These are phyloP conservation scores for Eulemur rufifrons DNA, from an alignment of 2,113 vertebrate genomes.

Conservation along the genomic window DNA sequence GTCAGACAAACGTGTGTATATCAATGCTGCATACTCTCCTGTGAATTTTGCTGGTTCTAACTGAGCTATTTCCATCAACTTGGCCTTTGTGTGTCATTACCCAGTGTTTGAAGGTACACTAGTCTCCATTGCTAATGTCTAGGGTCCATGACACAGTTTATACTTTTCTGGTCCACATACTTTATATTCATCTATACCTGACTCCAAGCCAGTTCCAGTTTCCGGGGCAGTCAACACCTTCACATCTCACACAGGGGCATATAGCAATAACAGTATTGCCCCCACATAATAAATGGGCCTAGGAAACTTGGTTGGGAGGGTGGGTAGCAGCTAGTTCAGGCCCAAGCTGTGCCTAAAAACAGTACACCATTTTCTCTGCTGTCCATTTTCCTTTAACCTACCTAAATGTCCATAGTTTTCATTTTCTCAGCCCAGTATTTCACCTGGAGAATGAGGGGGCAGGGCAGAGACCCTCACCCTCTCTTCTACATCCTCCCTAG, in stretches of 20 bases:
- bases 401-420: background rate
- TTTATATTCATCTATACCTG: background rate
- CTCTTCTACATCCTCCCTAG: background rate
- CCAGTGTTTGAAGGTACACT: background rate
- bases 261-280: rapidly evolving
- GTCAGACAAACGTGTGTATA: background rate
- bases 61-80: background rate
- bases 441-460: background rate
- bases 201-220: background rate
- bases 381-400: background rate
- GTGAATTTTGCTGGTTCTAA: background rate
- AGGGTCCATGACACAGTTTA: background rate
- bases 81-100: background rate
- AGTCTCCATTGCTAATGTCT: background rate
- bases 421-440: background rate
- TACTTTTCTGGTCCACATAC: background rate
- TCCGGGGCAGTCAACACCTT: background rate
- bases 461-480: background rate
- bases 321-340: background rate
- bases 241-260: background rate
- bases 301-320: background rate
- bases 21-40: background rate
- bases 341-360: background rate
- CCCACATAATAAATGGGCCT: rapidly evolving
- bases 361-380: background rate